Percentiles rank a stretch among this genome's conserved stretches.
phyloP scores from a whole-genome alignment of 2,113 vertebrate genomes.

The Syrrhaptes paradoxus region DNA sequence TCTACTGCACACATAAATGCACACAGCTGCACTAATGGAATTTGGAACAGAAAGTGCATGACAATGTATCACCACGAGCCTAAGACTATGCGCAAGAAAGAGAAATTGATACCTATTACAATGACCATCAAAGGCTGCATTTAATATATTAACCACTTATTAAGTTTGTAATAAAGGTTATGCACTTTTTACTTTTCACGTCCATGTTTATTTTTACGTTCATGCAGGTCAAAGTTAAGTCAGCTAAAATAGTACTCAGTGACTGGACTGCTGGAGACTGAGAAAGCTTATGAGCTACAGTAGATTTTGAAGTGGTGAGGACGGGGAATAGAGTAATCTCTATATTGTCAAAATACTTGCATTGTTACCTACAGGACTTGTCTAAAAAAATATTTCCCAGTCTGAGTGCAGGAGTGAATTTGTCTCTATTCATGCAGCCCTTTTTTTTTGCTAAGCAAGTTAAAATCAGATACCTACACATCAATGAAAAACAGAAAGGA shows the following conservation, averaged over 20 bases:
- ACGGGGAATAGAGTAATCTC: accelerated
- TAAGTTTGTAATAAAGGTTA: background rate
- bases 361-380: background rate
- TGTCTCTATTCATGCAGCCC: background rate
- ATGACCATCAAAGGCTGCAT: background rate
- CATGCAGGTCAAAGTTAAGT: background rate
- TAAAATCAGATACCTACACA: background rate
- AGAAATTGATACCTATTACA: background rate
- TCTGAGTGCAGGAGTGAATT: background rate
- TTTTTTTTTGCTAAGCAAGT: background rate
- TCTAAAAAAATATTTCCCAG: background rate
- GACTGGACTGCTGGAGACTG: background rate
- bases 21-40: background rate
- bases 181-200: background rate
- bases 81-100: background rate
- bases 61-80: background rate
- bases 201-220: background rate
- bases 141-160: background rate
- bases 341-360: background rate
- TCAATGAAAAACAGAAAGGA: background rate
- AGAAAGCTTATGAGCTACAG: background rate
- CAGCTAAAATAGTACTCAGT: background rate
- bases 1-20: background rate
- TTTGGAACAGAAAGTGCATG: background rate
- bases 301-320: background rate